Base-by-base conservation (phyloP, 2,888 invertebrate species). In the Apodemia zela region DNA sequence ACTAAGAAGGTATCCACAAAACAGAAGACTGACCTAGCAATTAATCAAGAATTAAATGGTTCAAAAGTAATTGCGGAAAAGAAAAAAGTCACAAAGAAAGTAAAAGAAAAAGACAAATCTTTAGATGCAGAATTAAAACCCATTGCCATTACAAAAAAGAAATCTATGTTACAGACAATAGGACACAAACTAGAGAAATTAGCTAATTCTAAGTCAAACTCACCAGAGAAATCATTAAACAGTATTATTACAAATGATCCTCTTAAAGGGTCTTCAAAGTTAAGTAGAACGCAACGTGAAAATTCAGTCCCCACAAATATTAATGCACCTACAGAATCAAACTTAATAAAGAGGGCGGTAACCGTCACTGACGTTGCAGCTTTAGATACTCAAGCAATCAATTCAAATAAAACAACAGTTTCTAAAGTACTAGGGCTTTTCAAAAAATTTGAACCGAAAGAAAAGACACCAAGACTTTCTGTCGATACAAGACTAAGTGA, bases 341-440 rank as follows among this genome's bases (percentile, higher is more conserved):
- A 93, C 69, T 87, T 94, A 35, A 93, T 95, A 58, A 95, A 95
- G 81, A 88, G 95, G 68, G 95, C 96, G 4, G 94, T 95, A 29
- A 96, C 96, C 47, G 92, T 95, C 21, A 95, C 95, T 69, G 94
- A 95, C 73, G 92, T 95, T 64, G 92, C 94, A 7, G 89, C 88
- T 64, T 75, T 92, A 65, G 84, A 85, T 60, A 83, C 71, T 63
- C 81, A 80, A 45, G 87, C 68, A 65, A 70, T 84, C 35, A 83
- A 82, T 25, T 92, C 93, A 59, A 93, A 93, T 59, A 93, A 93
- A 74, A 95, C 94, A 51, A 94, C 94, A 13, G 95, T 95, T 3
- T 96, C 96, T 0, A 95, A 94, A 77, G 96, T 97, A 58, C 84
- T 97, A 65, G 96, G 96, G 0, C 85, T 97, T 3, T 96, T 97